Evolutionary conservation across 2,888 invertebrate species (phyloP).

Genomic region (Eurois occulta): DNA sequence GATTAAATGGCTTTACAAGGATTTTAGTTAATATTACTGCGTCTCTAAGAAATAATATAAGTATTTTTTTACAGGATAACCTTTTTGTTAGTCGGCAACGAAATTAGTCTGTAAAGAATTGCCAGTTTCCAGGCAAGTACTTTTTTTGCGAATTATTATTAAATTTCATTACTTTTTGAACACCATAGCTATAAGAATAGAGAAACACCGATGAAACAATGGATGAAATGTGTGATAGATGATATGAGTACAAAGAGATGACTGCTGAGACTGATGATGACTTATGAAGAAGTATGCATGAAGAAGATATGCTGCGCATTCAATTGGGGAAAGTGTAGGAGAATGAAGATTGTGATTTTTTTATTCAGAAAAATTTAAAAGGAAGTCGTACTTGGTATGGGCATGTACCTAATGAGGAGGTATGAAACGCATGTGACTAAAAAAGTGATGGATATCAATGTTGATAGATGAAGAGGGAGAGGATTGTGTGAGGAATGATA

Average conservation of each 20-base stretch:
- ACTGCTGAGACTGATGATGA: too few species aligned
- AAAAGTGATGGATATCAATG: too few species aligned
- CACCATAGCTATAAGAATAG: not conserved
- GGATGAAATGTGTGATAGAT: too few species aligned
- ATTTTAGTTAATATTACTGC: not conserved
- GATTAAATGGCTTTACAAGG: slow-evolving; percentile 23
- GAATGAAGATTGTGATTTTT: not conserved
- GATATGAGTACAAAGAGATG: too few species aligned
- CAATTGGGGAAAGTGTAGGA: not conserved
- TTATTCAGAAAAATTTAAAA: too few species aligned
- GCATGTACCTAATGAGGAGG: not conserved
- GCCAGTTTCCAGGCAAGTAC: not conserved
- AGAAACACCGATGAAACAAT: too few species aligned
- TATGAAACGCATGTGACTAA: not conserved
- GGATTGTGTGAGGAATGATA: too few species aligned
- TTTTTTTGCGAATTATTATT: not conserved
- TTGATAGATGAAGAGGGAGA: too few species aligned
- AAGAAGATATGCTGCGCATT: too few species aligned
- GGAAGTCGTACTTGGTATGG: not conserved
- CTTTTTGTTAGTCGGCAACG: not conserved
- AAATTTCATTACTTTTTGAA: not conserved
- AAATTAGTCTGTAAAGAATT: not conserved
- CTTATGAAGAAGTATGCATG: too few species aligned
- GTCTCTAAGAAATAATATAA: not conserved
- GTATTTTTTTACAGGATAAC: not conserved